Percentiles rank a stretch among this genome's conserved stretches.
Conservation (phyloP, 2,113 vertebrate species). For the Riparia riparia region DNA sequence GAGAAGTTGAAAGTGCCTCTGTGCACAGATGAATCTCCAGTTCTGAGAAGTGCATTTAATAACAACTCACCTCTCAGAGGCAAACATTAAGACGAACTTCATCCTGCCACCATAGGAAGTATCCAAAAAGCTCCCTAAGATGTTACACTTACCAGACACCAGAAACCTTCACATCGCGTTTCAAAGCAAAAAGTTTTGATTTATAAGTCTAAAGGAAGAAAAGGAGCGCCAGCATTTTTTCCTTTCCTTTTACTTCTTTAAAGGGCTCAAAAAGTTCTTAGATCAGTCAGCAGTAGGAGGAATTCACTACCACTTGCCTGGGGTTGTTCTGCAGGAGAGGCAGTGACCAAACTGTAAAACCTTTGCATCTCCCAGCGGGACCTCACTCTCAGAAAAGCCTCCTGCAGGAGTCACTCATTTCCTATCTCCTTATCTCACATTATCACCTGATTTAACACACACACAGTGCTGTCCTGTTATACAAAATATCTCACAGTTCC, state of each 20-base stretch:
- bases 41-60: neutral
- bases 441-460: neutral
- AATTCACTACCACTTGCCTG: no score
- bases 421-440: neutral
- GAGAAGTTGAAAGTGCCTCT: neutral
- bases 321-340: neutral
- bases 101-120: neutral
- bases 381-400: neutral
- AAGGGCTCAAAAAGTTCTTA: neutral
- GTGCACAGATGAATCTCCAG: neutral
- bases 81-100: neutral
- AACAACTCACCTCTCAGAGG: neutral
- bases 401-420: neutral
- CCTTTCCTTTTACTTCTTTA: neutral
- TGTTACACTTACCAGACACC: neutral
- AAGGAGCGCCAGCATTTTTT: neutral
- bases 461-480: neutral
- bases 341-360: neutral
- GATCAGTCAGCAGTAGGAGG: neutral
- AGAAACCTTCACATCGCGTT: fast-evolving
- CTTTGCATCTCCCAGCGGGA: neutral
- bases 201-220: neutral
- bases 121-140: neutral
- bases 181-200: neutral
- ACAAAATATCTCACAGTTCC: neutral